phyloP scores from a whole-genome alignment of 2,113 vertebrate genomes.

The Puntigrus tetrazona region DNA sequence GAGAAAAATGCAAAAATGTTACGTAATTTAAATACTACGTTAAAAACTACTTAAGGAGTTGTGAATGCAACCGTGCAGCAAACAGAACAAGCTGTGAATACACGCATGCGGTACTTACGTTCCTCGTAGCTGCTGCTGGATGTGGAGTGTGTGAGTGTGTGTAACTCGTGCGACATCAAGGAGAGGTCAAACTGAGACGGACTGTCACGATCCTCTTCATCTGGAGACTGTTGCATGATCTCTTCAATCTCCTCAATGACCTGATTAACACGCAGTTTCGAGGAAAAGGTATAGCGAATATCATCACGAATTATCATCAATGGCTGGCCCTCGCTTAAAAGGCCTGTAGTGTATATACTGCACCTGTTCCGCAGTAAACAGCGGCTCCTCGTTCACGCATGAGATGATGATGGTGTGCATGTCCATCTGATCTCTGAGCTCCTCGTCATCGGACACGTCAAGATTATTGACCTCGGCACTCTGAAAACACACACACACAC shows the following conservation, averaged over 20 bases:
- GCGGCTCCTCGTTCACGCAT: conserved; percentile 89
- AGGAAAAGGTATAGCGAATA: background rate
- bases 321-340: background rate
- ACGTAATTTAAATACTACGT: background rate
- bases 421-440: conserved; percentile 94
- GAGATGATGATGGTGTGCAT: conserved; percentile 99
- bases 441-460: conserved; percentile 94
- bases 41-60: too few species aligned
- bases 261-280: conserved; percentile 29
- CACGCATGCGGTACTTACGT: conserved; percentile 40
- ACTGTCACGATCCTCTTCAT: conserved; percentile 23
- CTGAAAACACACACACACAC: conserved; percentile 63
- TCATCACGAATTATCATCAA: background rate
- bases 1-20: background rate
- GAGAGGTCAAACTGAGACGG: conserved; percentile 46
- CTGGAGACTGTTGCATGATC: conserved; percentile 53
- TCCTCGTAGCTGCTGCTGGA: conserved; percentile 49
- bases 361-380: conserved; percentile 97
- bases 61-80: too few species aligned
- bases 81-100: background rate
- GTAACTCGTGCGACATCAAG: conserved; percentile 33
- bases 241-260: conserved; percentile 58
- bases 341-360: background rate
- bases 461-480: conserved; percentile 83
- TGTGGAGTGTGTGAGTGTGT: conserved; percentile 46